phyloP scores from a whole-genome alignment of 2,113 vertebrate species.

The Podarcis cretensis region DNA sequence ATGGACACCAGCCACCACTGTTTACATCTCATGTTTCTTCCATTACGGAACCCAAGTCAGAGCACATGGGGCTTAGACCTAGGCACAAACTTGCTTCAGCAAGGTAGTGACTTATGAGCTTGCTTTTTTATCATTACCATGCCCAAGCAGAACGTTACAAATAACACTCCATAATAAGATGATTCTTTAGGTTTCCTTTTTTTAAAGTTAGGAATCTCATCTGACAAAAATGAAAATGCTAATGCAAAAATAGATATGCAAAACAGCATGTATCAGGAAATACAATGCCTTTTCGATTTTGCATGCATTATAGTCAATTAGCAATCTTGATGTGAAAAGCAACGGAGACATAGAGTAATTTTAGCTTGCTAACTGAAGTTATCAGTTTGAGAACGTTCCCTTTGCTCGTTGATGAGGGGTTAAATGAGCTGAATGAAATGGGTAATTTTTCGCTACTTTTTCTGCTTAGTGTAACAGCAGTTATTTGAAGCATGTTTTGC shows the following conservation, averaged over 20 bases:
- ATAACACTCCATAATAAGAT: background rate
- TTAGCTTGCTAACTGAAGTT: conserved; percentile 60
- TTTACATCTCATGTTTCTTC: too few species aligned
- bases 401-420: conserved; percentile 75
- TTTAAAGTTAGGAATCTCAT: conserved; percentile 34
- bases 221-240: conserved; percentile 38
- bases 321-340: conserved; percentile 57
- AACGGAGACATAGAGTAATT: conserved; percentile 35
- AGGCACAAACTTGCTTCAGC: too few species aligned
- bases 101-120: too few species aligned
- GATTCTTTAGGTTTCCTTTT: background rate
- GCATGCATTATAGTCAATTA: conserved; percentile 67
- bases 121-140: too few species aligned
- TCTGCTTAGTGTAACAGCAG: conserved; percentile 63
- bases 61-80: too few species aligned
- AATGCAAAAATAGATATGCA: conserved; percentile 54
- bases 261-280: conserved; percentile 61
- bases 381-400: conserved; percentile 70
- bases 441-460: conserved; percentile 69
- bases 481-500: conserved; percentile 60
- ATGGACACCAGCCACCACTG: too few species aligned
- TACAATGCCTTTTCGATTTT: conserved; percentile 50
- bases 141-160: background rate
- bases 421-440: conserved; percentile 78
- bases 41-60: too few species aligned